Percentiles rank a stretch among this genome's conserved stretches.
These are phyloP conservation scores for Caloenas nicobarica DNA, from an alignment of 2,113 vertebrate genomes.

Conservation along the genomic window DNA sequence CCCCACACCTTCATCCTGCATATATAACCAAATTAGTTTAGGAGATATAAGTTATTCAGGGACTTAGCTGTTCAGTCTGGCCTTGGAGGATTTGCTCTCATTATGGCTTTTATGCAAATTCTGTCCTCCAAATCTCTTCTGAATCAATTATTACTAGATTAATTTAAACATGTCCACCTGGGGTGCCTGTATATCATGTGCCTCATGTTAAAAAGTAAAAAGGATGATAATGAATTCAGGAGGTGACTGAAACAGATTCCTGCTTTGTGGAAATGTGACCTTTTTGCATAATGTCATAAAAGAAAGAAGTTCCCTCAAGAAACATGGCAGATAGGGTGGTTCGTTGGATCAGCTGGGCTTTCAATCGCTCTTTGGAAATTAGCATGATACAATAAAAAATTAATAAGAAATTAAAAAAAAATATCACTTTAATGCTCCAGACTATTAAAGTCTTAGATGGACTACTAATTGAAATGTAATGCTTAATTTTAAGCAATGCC, in stretches of 20 bases:
- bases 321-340: slow-evolving; percentile 47
- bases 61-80: slow-evolving; percentile 64
- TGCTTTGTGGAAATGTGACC: slow-evolving; percentile 70
- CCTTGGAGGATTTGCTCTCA: slow-evolving; percentile 73
- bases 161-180: slow-evolving; percentile 74
- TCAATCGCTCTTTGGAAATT: slow-evolving; percentile 63
- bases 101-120: slow-evolving; percentile 79
- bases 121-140: slow-evolving; percentile 77
- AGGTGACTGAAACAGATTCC: slow-evolving; percentile 67
- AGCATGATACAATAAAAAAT: slow-evolving; percentile 67
- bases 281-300: slow-evolving; percentile 64
- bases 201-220: slow-evolving; percentile 70
- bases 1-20: slow-evolving; percentile 51
- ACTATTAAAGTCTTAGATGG: slow-evolving; percentile 53
- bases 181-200: slow-evolving; percentile 61
- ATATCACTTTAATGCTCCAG: slow-evolving; percentile 47
- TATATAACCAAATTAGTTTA: slow-evolving; percentile 69
- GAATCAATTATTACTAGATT: slow-evolving; percentile 83
- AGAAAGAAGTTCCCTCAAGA: slow-evolving; percentile 57
- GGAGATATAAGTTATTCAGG: slow-evolving; percentile 62
- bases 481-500: slow-evolving; percentile 70
- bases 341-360: slow-evolving; percentile 48
- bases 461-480: slow-evolving; percentile 72
- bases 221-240: slow-evolving; percentile 68
- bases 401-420: slow-evolving; percentile 63